Percentiles rank a stretch among this genome's conserved stretches.
Conservation (phyloP, 1,140 invertebrate genomes). For the Dendrolimus kikuchii region DNA sequence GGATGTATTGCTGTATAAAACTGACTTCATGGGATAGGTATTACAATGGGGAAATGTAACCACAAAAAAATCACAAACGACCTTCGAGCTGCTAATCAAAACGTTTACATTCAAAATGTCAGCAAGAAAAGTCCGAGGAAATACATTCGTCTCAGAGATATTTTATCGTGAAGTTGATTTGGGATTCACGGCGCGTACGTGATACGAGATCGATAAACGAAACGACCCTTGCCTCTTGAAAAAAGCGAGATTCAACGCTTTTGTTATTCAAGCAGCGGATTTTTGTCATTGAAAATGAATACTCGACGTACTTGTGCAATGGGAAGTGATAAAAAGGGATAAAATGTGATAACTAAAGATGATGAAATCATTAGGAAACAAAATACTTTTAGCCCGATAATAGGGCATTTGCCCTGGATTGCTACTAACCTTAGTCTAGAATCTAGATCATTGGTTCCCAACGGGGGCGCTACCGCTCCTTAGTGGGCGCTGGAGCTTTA, state of each 20-base stretch:
- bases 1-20: too few relatives aligned
- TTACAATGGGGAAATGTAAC: too few relatives aligned
- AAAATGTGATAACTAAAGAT: slow-evolving; percentile 23
- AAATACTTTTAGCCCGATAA: neutral
- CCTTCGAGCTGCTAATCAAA: slow-evolving; percentile 6
- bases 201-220: slow-evolving; percentile 41
- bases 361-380: neutral
- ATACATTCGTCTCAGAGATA: slow-evolving; percentile 13
- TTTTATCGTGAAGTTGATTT: slow-evolving; percentile 24
- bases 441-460: too few relatives aligned
- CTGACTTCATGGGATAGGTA: too few relatives aligned
- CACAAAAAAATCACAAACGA: neutral
- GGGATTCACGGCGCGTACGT: slow-evolving; percentile 25
- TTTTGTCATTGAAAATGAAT: slow-evolving; percentile 44
- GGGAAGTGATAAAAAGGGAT: slow-evolving; percentile 34
- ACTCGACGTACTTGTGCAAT: slow-evolving; percentile 27
- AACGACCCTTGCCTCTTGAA: slow-evolving; percentile 29
- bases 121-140: slow-evolving; percentile 12
- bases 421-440: neutral
- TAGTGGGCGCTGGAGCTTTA: too few relatives aligned
- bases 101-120: slow-evolving; percentile 13
- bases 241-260: slow-evolving; percentile 35
- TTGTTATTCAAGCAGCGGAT: slow-evolving; percentile 32
- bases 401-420: neutral
- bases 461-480: too few relatives aligned